Percentiles rank a stretch among this genome's conserved stretches.
Evolutionary conservation across 2,888 invertebrate genomes (phyloP).

Genomic region (Cyaniris semiargus): DNA sequence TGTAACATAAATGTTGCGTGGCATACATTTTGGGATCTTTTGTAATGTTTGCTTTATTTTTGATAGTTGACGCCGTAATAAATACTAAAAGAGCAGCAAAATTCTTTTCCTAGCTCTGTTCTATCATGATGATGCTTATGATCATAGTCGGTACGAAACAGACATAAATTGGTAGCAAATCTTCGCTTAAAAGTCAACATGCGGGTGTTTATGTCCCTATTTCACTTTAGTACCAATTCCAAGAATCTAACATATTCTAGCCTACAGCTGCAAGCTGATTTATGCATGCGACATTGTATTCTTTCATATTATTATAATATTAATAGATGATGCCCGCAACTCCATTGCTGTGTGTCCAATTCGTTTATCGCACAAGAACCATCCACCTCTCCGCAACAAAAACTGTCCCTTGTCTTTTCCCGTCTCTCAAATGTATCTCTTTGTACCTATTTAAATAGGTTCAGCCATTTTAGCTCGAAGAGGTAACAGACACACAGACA

Average conservation of each 20-base stretch:
- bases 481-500: neutral
- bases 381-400: too few relatives aligned
- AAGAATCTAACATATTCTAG: neutral
- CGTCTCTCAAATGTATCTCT: neutral
- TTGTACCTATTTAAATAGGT: neutral
- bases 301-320: neutral
- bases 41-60: neutral
- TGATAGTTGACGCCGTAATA: neutral
- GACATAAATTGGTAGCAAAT: neutral
- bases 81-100: neutral
- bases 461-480: neutral
- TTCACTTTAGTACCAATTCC: neutral
- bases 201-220: conserved; percentile 2
- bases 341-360: neutral
- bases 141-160: neutral
- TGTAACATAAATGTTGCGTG: too few relatives aligned
- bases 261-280: neutral
- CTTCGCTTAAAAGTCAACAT: neutral
- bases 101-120: neutral
- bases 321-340: neutral
- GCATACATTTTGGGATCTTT: neutral
- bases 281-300: neutral
- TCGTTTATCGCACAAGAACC: neutral
- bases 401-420: neutral
- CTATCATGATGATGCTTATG: neutral